These are phyloP conservation scores for Muscina levida DNA, from an alignment of 2,888 invertebrate genomes.

Conservation along the genomic window DNA sequence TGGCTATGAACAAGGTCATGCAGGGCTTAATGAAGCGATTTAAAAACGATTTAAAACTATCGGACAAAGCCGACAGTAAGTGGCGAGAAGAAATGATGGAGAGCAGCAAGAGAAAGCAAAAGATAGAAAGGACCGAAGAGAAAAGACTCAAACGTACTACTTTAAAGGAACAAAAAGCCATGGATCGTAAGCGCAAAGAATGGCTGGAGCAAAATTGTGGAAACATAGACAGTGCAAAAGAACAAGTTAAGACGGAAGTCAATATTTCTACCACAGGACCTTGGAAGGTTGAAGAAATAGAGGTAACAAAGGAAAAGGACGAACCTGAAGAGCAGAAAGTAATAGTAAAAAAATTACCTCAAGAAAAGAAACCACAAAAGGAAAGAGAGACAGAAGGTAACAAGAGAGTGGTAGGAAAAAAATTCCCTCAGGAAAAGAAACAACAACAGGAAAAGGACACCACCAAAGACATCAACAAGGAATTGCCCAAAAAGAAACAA, in stretches of 20 bases:
- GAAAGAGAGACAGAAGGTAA: slow-evolving; percentile 6
- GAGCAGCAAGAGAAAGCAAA: slow-evolving; percentile 73
- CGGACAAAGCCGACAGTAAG: slow-evolving; percentile 58
- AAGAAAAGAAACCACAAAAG: not conserved
- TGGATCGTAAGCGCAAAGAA: slow-evolving; percentile 71
- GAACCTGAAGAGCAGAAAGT: not conserved
- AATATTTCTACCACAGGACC: slow-evolving; percentile 38
- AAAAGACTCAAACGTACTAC: slow-evolving; percentile 71
- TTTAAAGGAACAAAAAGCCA: slow-evolving; percentile 70
- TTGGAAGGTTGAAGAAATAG: slow-evolving; percentile 53
- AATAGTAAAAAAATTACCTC: not conserved
- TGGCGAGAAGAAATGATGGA: slow-evolving; percentile 74
- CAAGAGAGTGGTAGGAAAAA: not conserved
- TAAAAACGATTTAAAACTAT: slow-evolving; percentile 69
- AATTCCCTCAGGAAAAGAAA: not conserved
- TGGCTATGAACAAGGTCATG: slow-evolving; percentile 75
- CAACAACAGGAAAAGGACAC: slow-evolving; percentile 14
- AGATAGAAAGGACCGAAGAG: slow-evolving; percentile 71
- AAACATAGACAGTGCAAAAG: not conserved
- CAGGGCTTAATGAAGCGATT: slow-evolving; percentile 68
- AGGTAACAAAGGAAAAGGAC: slow-evolving; percentile 1
- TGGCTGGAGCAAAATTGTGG: slow-evolving; percentile 74
- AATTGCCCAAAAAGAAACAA: not conserved
- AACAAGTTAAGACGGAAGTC: not conserved
- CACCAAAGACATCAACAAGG: not conserved